Conservation (phyloP, 2,888 invertebrate genomes). For the Fragum whitleyi region DNA sequence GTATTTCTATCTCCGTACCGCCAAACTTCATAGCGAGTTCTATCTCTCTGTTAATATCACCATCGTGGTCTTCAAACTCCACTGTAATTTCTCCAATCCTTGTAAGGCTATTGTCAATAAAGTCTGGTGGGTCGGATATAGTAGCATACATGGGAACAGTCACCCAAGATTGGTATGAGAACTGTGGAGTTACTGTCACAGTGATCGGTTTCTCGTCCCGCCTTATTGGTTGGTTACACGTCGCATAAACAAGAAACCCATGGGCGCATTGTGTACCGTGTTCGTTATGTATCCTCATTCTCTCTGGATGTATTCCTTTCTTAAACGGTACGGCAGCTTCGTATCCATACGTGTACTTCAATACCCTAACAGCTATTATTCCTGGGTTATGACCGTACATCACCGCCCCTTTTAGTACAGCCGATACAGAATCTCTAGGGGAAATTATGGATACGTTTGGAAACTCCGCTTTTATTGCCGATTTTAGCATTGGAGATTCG, state of each 20-base stretch:
- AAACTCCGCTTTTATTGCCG: background rate
- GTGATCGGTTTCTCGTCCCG: background rate
- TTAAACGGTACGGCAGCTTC: background rate
- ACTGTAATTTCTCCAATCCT: background rate
- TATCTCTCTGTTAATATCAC: background rate
- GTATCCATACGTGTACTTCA: conserved; percentile 9
- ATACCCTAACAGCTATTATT: background rate
- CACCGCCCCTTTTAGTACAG: background rate
- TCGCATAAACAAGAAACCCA: background rate
- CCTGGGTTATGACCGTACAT: background rate
- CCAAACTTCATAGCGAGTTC: background rate
- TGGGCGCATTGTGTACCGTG: background rate
- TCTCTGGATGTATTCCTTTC: background rate
- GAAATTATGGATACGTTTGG: background rate
- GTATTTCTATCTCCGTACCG: background rate
- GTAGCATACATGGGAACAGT: background rate
- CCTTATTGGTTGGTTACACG: too few relatives aligned
- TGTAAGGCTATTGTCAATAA: background rate
- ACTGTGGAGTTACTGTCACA: background rate
- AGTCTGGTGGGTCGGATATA: background rate
- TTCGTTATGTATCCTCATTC: background rate
- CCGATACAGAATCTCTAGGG: background rate
- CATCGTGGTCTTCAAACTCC: background rate
- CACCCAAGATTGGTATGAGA: background rate
- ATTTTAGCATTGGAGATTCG: background rate